Evolutionary conservation across 2,797 vertebrate species (phyloP), one percentile per base, ranked within the genome.

Genomic region (Crocodylus rhombifer): DNA sequence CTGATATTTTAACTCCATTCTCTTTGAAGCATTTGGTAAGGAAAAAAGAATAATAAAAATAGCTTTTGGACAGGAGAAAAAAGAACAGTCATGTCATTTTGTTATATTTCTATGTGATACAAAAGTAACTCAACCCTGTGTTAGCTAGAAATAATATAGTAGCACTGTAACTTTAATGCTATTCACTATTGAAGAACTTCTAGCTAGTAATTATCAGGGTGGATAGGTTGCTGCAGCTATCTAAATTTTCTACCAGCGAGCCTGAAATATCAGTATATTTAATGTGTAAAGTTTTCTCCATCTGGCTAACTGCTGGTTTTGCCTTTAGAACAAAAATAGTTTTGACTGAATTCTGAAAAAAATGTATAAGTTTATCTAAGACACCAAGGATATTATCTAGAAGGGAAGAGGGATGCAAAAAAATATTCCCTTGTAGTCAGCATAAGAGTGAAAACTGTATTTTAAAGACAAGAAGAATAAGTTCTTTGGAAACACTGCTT

Each of bases 201-300:
- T 97, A 96, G 94, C 94, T 93, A 57, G 1, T 91, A 94, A 96
- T 97, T 97, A 86, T 94, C 77, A 14, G 82, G 25, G 63, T 18
- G 81, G 88, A 25, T 75, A 5, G n/a, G 56, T 64, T 42, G 18
- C 64, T 96, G 51, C 74, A 55, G 57, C 83, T 76, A 25, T 57
- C 58, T 23, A 26, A 33, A 51, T 75, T 60, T 74, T 79, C 60
- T 28, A 13, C 56, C 63, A 84, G 11, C 86, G 20, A 17, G 20
- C 64, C 36, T 76, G 17, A 36, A 75, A 5, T 36, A 56, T 1
- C 1, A 4, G 63, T 15, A 61, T 14, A 63, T 92, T 65, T 30
- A 6, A 60, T 17, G 58, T 82, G 67, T 26, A 23, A 56, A 69
- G 3, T 30, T 69, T 60, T 21, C 26, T 83, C 51, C 25, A 7